Evolutionary conservation across 2,797 vertebrate genomes (phyloP).

Genomic region (Cercopithecus hamlyni): DNA sequence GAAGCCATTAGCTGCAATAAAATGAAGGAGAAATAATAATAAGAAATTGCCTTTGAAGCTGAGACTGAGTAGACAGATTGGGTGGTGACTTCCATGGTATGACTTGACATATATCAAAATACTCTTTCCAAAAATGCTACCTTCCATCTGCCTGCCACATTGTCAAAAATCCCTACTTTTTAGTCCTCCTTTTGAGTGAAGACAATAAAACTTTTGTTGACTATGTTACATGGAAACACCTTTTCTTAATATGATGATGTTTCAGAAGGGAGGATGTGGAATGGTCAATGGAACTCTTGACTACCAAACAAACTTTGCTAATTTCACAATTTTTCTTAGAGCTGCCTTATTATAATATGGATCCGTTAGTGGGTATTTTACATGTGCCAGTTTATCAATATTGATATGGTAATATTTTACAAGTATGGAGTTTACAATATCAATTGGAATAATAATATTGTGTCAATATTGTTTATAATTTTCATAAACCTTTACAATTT

Average conservation of each 20-base stretch:
- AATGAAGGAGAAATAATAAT: neutral
- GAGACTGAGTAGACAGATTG: neutral
- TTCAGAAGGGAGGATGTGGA: neutral
- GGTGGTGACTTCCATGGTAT: neutral
- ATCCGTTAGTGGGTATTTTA: neutral
- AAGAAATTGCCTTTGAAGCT: neutral
- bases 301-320: neutral
- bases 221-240: neutral
- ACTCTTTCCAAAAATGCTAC: neutral
- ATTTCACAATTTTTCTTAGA: neutral
- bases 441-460: neutral
- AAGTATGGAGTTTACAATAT: neutral
- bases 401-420: neutral
- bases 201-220: neutral
- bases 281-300: neutral
- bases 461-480: neutral
- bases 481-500: neutral
- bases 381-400: neutral
- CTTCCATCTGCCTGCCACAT: neutral
- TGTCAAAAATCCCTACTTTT: neutral
- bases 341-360: neutral
- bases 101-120: neutral
- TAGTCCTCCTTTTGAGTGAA: neutral
- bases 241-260: neutral
- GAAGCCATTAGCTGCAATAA: neutral